Conservation (phyloP, 2,888 invertebrate genomes). For the Drosophila vallismaia region DNA sequence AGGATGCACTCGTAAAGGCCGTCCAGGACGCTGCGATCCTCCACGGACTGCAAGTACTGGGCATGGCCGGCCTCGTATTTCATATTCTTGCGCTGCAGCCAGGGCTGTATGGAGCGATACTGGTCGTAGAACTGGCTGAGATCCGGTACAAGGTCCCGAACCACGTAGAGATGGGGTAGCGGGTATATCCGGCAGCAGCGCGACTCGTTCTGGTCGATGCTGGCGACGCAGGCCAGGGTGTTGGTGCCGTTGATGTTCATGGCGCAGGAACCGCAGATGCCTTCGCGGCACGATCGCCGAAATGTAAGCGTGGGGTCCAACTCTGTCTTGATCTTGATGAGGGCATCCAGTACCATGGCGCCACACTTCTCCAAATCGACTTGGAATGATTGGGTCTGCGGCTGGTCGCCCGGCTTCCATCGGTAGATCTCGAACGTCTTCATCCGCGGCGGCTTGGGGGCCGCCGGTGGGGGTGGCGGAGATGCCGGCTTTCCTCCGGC, state of each 20-base stretch:
- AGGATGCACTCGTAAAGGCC: constrained; percentile 98
- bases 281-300: constrained; percentile 97
- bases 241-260: constrained; percentile 99
- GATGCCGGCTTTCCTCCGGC: constrained; percentile 4
- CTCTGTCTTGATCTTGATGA: constrained; percentile 98
- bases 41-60: constrained; percentile 93
- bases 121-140: constrained; percentile 97
- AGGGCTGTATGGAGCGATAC: constrained; percentile 97
- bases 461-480: neutral
- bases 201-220: constrained; percentile 88
- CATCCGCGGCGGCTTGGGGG: constrained; percentile 72
- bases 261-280: constrained; percentile 98
- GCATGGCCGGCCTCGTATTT: constrained; percentile 86
- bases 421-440: constrained; percentile 93
- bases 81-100: constrained; percentile 89
- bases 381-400: constrained; percentile 86
- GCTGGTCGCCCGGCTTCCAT: constrained; percentile 94
- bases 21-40: constrained; percentile 95
- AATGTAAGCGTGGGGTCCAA: constrained; percentile 97
- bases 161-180: constrained; percentile 98
- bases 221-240: constrained; percentile 94
- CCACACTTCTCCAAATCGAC: constrained; percentile 94
- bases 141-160: constrained; percentile 96
- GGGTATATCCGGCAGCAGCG: constrained; percentile 95
- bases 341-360: constrained; percentile 97